These are phyloP conservation scores for Oryzaephilus surinamensis DNA, from an alignment of 1,140 invertebrate genomes.

Conservation along the genomic window DNA sequence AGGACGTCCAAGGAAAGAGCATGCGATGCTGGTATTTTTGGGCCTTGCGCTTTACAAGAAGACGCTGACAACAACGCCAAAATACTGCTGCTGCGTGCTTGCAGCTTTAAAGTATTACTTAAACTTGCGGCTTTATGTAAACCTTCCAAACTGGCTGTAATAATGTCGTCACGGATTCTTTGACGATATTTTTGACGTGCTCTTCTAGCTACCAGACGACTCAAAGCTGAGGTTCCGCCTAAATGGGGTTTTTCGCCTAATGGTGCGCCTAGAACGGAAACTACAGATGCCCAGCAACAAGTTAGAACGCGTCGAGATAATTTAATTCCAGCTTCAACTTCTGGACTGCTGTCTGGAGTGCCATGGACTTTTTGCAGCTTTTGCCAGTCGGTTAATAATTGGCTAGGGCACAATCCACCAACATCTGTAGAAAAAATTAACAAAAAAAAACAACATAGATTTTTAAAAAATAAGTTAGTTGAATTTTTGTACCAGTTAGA, in stretches of 20 bases:
- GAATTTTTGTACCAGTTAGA: conserved; percentile 66
- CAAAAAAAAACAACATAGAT: not conserved
- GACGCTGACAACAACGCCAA: conserved; percentile 68
- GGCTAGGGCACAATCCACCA: conserved; percentile 66
- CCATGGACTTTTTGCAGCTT: conserved; percentile 59
- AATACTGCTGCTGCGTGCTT: conserved; percentile 73
- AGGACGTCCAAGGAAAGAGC: conserved; percentile 84
- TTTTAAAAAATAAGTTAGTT: too few species aligned
- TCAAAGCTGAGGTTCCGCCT: conserved; percentile 37
- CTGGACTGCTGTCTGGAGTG: conserved; percentile 51
- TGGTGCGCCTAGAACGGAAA: conserved; percentile 74
- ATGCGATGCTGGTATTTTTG: conserved; percentile 70
- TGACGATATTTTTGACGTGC: conserved; percentile 45
- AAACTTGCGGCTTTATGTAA: conserved; percentile 71
- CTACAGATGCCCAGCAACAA: conserved; percentile 83
- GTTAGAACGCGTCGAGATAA: conserved; percentile 63
- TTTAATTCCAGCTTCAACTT: conserved; percentile 57
- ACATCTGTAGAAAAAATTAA: conserved; percentile 51
- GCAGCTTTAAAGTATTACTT: conserved; percentile 64
- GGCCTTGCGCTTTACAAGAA: conserved; percentile 56
- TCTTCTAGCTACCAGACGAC: conserved; percentile 30
- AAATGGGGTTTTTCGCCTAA: conserved; percentile 49
- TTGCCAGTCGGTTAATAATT: conserved; percentile 76
- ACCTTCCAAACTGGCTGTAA: conserved; percentile 78
- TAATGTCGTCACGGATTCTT: conserved; percentile 55